Conservation (phyloP, 2,113 vertebrate genomes). For the Steatornis caripensis region DNA sequence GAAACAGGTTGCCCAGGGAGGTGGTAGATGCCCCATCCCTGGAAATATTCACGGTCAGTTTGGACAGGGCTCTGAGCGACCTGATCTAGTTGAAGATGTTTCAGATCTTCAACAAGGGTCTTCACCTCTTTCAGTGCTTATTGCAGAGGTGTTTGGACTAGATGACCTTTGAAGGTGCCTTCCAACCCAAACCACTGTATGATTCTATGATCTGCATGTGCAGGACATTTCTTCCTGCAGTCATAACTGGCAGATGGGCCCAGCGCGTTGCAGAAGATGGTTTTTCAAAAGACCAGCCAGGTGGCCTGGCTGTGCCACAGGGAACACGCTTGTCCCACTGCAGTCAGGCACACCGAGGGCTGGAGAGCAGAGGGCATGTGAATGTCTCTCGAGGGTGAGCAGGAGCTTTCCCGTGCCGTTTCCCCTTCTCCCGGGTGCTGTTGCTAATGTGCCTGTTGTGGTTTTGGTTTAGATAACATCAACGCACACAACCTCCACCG, state of each 20-base stretch:
- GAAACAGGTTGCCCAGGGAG: neutral
- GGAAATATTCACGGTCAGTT: neutral
- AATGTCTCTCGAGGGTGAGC: neutral
- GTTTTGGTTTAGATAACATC: slow-evolving; percentile 95
- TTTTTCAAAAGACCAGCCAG: neutral
- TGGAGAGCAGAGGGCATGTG: neutral
- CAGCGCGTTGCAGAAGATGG: neutral
- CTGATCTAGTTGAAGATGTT: neutral
- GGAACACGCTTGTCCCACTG: neutral
- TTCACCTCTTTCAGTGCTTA: no score
- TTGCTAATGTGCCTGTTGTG: slow-evolving; percentile 57
- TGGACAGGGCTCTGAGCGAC: neutral
- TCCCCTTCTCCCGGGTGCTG: neutral
- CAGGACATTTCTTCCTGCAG: neutral
- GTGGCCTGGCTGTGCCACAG: neutral
- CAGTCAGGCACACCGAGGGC: neutral
- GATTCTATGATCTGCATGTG: neutral
- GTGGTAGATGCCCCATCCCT: neutral
- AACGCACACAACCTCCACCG: slow-evolving; percentile 81
- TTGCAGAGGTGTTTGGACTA: neutral
- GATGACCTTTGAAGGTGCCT: neutral
- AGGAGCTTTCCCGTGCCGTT: neutral
- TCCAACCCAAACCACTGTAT: neutral
- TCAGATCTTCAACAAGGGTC: no score
- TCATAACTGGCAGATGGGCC: neutral